Evolutionary conservation across 2,888 invertebrate species (phyloP).

Genomic region (Coenonympha glycerion): DNA sequence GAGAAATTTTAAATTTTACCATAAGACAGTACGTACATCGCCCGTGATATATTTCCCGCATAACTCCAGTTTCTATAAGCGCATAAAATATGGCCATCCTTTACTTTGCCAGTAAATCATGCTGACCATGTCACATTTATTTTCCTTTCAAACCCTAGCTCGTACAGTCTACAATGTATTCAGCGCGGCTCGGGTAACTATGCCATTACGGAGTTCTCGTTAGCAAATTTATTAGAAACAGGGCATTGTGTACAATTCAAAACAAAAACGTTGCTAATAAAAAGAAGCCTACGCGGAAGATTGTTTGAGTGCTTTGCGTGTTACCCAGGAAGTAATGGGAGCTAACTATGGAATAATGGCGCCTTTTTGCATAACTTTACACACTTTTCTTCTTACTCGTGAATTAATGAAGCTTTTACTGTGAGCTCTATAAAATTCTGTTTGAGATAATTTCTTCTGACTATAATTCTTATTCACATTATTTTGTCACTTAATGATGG

Average conservation of each 20-base stretch:
- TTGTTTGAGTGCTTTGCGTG: constrained; percentile 42
- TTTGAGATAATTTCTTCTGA: neutral
- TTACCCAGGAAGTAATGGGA: constrained; percentile 38
- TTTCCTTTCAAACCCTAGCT: constrained; percentile 41
- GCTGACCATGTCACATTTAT: constrained; percentile 33
- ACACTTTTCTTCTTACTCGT: neutral
- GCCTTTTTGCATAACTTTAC: constrained; percentile 5
- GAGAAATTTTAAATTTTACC: neutral
- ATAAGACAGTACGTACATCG: constrained; percentile 5
- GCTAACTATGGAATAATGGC: constrained; percentile 30
- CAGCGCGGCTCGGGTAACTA: constrained; percentile 42
- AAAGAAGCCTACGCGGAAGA: constrained; percentile 47
- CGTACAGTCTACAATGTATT: constrained; percentile 41
- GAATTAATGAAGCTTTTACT: neutral
- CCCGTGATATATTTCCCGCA: constrained; percentile 8
- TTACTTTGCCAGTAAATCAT: constrained; percentile 25
- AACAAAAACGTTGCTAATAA: constrained; percentile 64
- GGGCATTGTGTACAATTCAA: constrained; percentile 51
- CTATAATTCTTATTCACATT: neutral
- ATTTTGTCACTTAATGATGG: no score
- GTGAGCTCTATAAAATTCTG: neutral
- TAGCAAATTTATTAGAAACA: constrained; percentile 58
- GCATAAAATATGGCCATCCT: constrained; percentile 24
- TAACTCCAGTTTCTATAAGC: constrained; percentile 20
- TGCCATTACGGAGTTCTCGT: constrained; percentile 24